Base-by-base conservation (phyloP, 2,797 vertebrate genomes). In the Ceryle rudis region DNA sequence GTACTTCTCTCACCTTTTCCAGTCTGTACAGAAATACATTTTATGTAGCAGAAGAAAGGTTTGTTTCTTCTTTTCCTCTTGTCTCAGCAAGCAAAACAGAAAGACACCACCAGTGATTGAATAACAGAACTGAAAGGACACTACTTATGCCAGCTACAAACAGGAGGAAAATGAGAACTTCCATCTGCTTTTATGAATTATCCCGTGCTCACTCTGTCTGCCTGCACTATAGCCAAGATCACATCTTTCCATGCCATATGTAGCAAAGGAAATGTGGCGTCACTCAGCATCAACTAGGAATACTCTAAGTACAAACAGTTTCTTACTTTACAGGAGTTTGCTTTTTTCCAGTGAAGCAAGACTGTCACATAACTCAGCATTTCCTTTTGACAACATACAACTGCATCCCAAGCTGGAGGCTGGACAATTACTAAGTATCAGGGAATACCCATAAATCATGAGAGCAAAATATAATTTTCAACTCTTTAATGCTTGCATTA, bases 151-250 rank as follows among this genome's bases (percentile, higher is more conserved):
- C 42, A 87, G 46, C 58, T 81, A 70, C 47, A 87, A 89, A 79
- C 14, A 90, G 66, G 11, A 72, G 21, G 57, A 71, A 90, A 90
- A 89, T 26, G 39, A 81, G 64, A 93, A 92, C 71, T 94, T 93
- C 44, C 77, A 84, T 84, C 93, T 91, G 81, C 66, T 95, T 93
- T 90, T 81, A 90, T 15, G 11, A 86, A 73, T 92, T 74, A 77
- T n/a, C 80, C 44, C 41, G 37, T 41, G 31, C 39, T 94, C 29
- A 22, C 47, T 66, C 62, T 46, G 81, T 72, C 55, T 94, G 90
- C 35, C 51, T 47, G 39, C 55, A 77, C 71, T 70, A n/a, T 7
- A 85, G 78, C 42, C 74, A 94, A 89, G 67, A 95, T 61, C 64
- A 81, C 55, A 62, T 90, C 70, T 64, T 86, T 51, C 70, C 28